Base-by-base conservation (phyloP, 2,888 invertebrate genomes). In the Watsonalla cultraria region DNA sequence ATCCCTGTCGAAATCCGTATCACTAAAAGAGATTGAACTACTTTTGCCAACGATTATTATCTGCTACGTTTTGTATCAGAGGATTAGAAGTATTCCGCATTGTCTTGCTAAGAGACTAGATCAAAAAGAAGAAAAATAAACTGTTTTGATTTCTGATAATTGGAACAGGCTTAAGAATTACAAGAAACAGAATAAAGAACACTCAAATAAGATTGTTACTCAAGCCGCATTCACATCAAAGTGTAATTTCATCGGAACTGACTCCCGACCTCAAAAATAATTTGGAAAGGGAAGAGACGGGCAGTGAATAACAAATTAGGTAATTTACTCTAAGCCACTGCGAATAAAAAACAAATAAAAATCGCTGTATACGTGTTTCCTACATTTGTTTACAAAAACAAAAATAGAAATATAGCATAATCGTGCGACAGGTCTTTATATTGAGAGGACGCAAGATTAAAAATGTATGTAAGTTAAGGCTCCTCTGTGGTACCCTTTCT, bases 401-500 rank as follows among this genome's bases (percentile, higher is more conserved):
- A 11, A 42, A 8, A 42, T 9, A 7, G 11, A 42, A 6, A 42
- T 42, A 42, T 42, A 42, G 11, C 9, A 11, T 42, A 42, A 11
- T 42, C 42, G 42, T 42, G 42, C 11, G 42, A 11, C 9, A 42
- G 42, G 42, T 5, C 7, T 11, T 37, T 37, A 13, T 8, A 24
- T 47, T 1, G 37, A 37, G 11, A 8, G 9, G 9, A 49, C 2
- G 42, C 14, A 15, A 37, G 37, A 49, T 49, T 49, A 49, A 49
- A 39, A 37, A 49, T 49, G 13, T 14, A 49, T 37, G 15, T 49
- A 15, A 15, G 15, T 14, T 35, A 9, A 37, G 37, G 15, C 56
- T 62, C 63, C 63, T 58, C 11, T 11, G 5, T 5, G 42, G 8
- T 2, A 42, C 42, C 11, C 11, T 8, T 8, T 11, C 65, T 70